Base-by-base conservation (phyloP, 2,113 vertebrate species). In the Brachyhypopomus gauderio region DNA sequence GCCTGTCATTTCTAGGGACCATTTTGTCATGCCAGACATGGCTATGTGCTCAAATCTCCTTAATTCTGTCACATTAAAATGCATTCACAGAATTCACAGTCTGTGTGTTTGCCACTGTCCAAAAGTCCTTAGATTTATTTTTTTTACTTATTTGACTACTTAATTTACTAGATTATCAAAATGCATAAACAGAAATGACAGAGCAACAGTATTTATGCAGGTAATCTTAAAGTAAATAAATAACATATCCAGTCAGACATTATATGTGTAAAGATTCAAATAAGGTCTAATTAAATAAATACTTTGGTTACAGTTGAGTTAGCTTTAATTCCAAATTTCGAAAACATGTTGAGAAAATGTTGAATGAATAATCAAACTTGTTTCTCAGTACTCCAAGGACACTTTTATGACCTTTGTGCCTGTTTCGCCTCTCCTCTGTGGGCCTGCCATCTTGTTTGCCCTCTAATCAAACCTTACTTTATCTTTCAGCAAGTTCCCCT, bases 381-480 rank as follows among this genome's bases (percentile, higher is more conserved):
- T 11, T 16, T 77, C 8, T 48, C 25, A 38, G 36, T 16, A 16
- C 6, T n/a, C 36, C 56, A 34, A 70, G 56, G 17, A 79, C 7
- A 2, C 25, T 30, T 12, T 2, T 94, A 94, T 94, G 94, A 93
- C 59, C 41, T 71, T 74, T 48, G 63, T 91, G 92, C 92, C 38
- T 17, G 95, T 94, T 93, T 90, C 94, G 91, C 91, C 92, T 92
- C 90, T 95, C 94, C 95, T 91, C 58, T 72, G 66, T 72, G 66
- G 72, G 75, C 41, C 30, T 62, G 9, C 73, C 64, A 64, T 62
- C 69, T 66, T 59, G 56, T 41, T n/a, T 27, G 88, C 90, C 92
- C 93, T 94, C 94, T 95, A 94, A 95, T 95, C 90, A 93, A 95
- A 96, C 85, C 93, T 71, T 92, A 95, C 95, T 95, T 97, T 95